Evolutionary conservation across 2,888 invertebrate genomes (phyloP), one percentile per base, ranked within the genome.

Genomic region (Luffia ferchaultella): DNA sequence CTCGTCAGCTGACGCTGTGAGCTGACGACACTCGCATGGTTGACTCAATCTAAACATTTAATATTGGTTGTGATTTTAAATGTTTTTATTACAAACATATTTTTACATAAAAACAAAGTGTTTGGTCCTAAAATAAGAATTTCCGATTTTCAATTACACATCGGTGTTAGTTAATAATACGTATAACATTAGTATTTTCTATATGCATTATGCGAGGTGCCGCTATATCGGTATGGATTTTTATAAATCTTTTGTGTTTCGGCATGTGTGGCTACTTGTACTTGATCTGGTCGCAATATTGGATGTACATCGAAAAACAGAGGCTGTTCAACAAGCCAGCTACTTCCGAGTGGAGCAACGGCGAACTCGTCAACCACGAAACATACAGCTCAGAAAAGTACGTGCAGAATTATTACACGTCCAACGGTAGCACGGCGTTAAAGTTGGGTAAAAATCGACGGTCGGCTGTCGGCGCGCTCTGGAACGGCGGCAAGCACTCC

Each of bases 201-300:
- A 44, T 45, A 18, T 52, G 30, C 30, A 76, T 64, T 59, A 89
- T 89, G 89, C 86, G 86, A 68, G 87, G 89, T 16, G 82, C 89
- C 15, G 89, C 88, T 2, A 86, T 90, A 61, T 87, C 89, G 41
- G 88, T 90, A 60, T 90, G 90, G 89, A 85, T 90, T 59, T 90
- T 91, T 64, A 87, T 90, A 56, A 90, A 90, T 67, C 78, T 91
- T 46, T 78, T 90, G 19, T 87, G 90, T 61, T 87, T 90, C 60
- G 90, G 90, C 12, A 90, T 90, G 88, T 88, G 89, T 58, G 89
- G 89, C 42, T 91, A 91, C 62, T 85, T 90, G 58, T 90, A 90
- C 65, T 70, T 91, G 42, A 82, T 91, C 48, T 90, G 90, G 90
- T 88, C 89, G 0, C 89, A 90, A 61, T 90, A 90, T 63, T 90